phyloP scores from a whole-genome alignment of 2,797 vertebrate species.

The Monodelphis domestica region DNA sequence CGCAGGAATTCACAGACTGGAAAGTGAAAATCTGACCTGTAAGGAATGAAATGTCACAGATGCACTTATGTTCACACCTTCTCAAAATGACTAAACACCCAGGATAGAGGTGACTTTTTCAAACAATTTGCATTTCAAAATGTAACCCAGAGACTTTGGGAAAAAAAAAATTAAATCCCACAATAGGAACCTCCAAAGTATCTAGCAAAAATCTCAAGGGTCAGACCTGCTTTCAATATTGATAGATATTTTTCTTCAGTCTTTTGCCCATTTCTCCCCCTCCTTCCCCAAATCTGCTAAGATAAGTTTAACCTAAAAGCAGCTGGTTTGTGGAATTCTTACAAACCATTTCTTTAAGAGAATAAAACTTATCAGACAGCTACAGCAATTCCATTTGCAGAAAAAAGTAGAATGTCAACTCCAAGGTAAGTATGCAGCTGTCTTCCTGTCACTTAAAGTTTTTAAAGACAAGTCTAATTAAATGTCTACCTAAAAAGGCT shows the following conservation, averaged over 20 bases:
- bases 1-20: conserved; percentile 32
- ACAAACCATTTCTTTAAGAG: conserved; percentile 74
- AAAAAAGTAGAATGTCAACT: conserved; percentile 71
- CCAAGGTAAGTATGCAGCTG: conserved; percentile 71
- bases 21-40: conserved; percentile 19
- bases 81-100: neutral
- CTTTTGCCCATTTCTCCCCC: conserved; percentile 56
- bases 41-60: conserved; percentile 51
- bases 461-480: conserved; percentile 78
- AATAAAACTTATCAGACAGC: conserved; percentile 68
- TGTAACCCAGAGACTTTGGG: neutral
- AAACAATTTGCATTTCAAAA: conserved; percentile 50
- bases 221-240: conserved; percentile 39
- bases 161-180: conserved; percentile 38
- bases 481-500: conserved; percentile 72
- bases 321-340: conserved; percentile 66
- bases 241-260: conserved; percentile 58
- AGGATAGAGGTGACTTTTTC: neutral
- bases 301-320: conserved; percentile 41
- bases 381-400: conserved; percentile 67
- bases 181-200: conserved; percentile 25
- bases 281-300: conserved; percentile 65
- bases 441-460: conserved; percentile 73
- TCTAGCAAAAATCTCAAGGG: conserved; percentile 24
- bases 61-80: neutral